Base-by-base conservation (phyloP, 2,888 invertebrate species). In the Notodonta ziczac region DNA sequence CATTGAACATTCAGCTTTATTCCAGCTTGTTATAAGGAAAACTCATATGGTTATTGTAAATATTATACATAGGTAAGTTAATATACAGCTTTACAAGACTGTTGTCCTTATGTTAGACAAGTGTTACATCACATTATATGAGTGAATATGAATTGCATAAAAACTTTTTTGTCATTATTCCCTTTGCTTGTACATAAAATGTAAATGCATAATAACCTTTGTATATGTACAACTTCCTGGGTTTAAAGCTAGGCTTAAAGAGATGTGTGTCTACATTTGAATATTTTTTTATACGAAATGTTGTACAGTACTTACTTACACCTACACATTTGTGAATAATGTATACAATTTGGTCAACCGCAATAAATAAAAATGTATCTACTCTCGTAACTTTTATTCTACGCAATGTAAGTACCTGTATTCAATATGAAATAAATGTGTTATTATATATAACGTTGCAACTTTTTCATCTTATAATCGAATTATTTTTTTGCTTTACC, bases 371-470 rank as follows among this genome's bases (percentile, higher is more conserved):
- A 16, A 73, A 75, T 77, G 78, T 80, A 78, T 74, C 77, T 78
- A 82, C 76, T 80, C 78, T 82, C 80, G 69, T 84, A 80, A 80
- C 73, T 83, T 82, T 82, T 85, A 82, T 85, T 87, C 77, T 81
- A 78, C 72, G 77, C 84, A 80, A 77, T 87, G 82, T 14, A 24
- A 16, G 24, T 74, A 74, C 63, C 62, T 85, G 83, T 87, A 85
- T 87, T 86, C 81, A 82, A 82, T 86, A 82, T 83, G 75, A 66
- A 85, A 84, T 84, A 86, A 87, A 88, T 85, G 83, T 86, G 83
- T 84, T 87, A 86, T 84, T 86, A 85, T 24, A 2, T 2, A 24
- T 77, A 78, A 77, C 70, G 72, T 73, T 62, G 64, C 63, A 54
- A 56, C 55, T 53, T 16, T 59, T 57, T 62, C 66, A 63, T 67